Evolutionary conservation across 2,113 vertebrate genomes (phyloP), one percentile per base, ranked within the genome.

Genomic region (Vireo altiloquus): DNA sequence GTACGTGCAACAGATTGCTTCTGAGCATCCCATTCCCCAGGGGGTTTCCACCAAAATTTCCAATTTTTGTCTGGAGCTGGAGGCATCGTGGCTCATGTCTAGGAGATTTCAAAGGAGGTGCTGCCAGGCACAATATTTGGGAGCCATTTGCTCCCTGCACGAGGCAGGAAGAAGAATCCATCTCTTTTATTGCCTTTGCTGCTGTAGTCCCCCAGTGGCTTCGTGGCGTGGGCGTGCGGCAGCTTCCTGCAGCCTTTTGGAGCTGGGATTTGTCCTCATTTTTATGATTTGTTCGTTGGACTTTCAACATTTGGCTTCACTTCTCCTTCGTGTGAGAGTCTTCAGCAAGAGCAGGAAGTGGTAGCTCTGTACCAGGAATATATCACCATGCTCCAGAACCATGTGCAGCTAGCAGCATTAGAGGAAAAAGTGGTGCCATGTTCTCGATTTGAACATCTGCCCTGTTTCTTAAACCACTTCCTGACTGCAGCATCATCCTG

Each of bases 211-310:
- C 24, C 65, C 1, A 0, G 59, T 10, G 18, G 54, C 53, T 87
- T 7, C 0, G 0, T 18, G 7, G 3, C 0, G 0, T 35, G 44
- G 44, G 35, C 0, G 1, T 21, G 52, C 94, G 60, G 68, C 0
- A n/a, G 0, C 39, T 81, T 76, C 72, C 90, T 40, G 77, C 37
- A 61, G 69, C 69, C 33, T 54, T 31, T 49, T 39, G 50, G 82
- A 71, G 39, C 39, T 56, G 6, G 39, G 35, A 19, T 87, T 56
- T 52, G 18, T 42, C 54, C 40, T 90, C 21, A 3, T 37, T 82
- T 69, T 42, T 14, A 8, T 39, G 20, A n/a, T 53, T 72, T 60
- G 7, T 68, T 64, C 60, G 10, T 46, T 68, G 47, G 28, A 12
- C 72, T 95, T 82, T 64, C 42, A 69, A 5, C 4, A 3, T 63